These are phyloP conservation scores for Peromyscus maniculatus DNA, from an alignment of 2,113 vertebrate genomes.

Conservation along the genomic window DNA sequence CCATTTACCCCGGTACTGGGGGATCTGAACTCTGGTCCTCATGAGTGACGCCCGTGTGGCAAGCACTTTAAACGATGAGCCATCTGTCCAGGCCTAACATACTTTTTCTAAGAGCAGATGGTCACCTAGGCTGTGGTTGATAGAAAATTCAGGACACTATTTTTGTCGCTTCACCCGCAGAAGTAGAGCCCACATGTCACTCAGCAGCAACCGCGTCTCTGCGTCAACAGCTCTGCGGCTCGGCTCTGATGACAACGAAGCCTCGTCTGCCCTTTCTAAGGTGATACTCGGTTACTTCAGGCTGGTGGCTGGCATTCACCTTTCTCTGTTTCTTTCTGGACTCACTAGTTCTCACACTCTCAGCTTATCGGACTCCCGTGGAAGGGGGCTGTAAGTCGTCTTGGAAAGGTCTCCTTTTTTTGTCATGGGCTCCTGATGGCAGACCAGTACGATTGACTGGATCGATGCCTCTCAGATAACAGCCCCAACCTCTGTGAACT, in stretches of 20 bases:
- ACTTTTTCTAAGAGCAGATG: slow-evolving; percentile 38
- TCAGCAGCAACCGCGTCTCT: not conserved
- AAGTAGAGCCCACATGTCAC: not conserved
- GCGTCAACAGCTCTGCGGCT: not conserved
- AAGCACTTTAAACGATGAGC: not conserved
- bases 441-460: slow-evolving; percentile 64
- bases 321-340: slow-evolving; percentile 56
- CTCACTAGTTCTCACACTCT: slow-evolving; percentile 66
- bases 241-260: not conserved
- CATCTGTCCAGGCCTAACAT: not conserved
- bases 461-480: slow-evolving; percentile 72
- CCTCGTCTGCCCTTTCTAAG: slow-evolving; percentile 38
- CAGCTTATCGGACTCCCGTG: slow-evolving; percentile 54
- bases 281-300: slow-evolving; percentile 57
- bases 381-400: slow-evolving; percentile 62
- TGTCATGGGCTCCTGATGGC: slow-evolving; percentile 71
- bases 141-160: not conserved
- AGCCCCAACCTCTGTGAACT: slow-evolving; percentile 66
- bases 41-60: not conserved
- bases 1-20: not conserved
- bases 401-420: slow-evolving; percentile 80
- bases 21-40: not conserved
- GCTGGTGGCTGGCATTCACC: slow-evolving; percentile 26
- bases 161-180: not conserved
- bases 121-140: not conserved